Base-by-base conservation (phyloP, 2,113 vertebrate species). In the Syngnathus floridae region DNA sequence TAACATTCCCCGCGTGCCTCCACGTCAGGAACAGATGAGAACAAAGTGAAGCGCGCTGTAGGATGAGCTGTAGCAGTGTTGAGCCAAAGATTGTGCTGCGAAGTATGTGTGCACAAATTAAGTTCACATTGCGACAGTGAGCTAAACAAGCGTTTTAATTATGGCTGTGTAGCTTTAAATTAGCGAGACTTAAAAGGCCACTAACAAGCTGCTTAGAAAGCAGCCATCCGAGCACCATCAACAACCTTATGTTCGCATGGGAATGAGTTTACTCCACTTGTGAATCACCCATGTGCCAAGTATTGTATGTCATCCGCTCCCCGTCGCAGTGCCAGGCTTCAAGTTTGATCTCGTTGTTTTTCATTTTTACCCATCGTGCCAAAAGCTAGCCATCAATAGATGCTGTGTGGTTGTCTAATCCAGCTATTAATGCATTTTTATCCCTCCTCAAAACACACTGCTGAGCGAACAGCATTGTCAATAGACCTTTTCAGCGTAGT, bases 1-100 rank as follows among this genome's bases (percentile, higher is more conserved):
- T 87, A 85, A 86, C 90, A 90, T 90, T 90, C 90, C 82, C 72
- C n/a, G 62, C 75, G 59, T 79, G 79, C 81, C 78, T 83, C 64
- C 63, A 71, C 78, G 80, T 82, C 79, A 82, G 68, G 74, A 80
- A 67, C 64, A 83, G 69, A 66, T 69, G 74, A 76, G 63, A 21
- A 37, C 19, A 70, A 72, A 52, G 65, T 40, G 46, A 65, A 58
- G 52, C 58, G 60, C 16, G 68, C 57, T 67, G 56, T 12, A 66
- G 72, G 78, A 71, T 74, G 81, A 84, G 82, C 74, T 26, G 26
- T 26, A 26, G 26, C 26, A 26, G 26, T 2, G 26, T 26, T 26
- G 26, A 1, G 26, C 26, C 26, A 31, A 31, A 31, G 26, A 31
- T 31, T 31, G 26, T 31, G 26, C 26, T 3, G 26, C 26, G 26